Conservation (phyloP, 1,140 invertebrate species). For the Melipona quadrifasciata region DNA sequence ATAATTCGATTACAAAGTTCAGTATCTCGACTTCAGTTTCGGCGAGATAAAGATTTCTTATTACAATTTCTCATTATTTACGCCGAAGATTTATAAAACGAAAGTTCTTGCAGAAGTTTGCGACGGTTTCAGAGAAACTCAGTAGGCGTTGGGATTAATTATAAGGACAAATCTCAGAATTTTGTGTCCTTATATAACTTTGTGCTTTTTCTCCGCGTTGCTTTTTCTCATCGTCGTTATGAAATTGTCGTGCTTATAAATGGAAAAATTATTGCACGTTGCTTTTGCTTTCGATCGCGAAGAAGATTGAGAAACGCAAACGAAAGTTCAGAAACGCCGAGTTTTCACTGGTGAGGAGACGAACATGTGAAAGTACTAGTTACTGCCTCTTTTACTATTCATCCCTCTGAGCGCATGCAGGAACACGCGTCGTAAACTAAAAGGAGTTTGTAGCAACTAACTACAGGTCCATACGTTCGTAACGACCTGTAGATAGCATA, state of each 20-base stretch:
- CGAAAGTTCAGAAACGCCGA: neutral
- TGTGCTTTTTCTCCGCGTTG: neutral
- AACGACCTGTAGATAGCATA: neutral
- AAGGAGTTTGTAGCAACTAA: slow-evolving; percentile 41
- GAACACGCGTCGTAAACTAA: slow-evolving; percentile 42
- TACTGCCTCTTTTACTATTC: slow-evolving; percentile 49
- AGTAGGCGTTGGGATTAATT: neutral
- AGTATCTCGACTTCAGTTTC: neutral
- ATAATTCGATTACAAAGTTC: neutral
- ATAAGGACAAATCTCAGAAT: neutral
- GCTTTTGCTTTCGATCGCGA: neutral
- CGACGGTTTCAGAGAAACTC: neutral
- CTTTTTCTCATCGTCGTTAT: too few relatives aligned
- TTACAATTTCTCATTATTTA: neutral
- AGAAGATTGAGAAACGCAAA: neutral
- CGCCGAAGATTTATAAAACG: slow-evolving; percentile 15
- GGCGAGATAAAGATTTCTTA: neutral
- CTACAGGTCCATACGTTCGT: neutral
- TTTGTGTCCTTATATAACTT: slow-evolving; percentile 10
- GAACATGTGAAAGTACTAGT: slow-evolving; percentile 30
- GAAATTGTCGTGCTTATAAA: neutral
- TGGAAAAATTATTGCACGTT: neutral
- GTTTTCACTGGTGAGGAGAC: too few relatives aligned
- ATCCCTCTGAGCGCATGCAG: neutral
- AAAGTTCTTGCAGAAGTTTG: slow-evolving; percentile 1